Base-by-base conservation (phyloP, 2,113 vertebrate species). In the Ammodytes dubius region DNA sequence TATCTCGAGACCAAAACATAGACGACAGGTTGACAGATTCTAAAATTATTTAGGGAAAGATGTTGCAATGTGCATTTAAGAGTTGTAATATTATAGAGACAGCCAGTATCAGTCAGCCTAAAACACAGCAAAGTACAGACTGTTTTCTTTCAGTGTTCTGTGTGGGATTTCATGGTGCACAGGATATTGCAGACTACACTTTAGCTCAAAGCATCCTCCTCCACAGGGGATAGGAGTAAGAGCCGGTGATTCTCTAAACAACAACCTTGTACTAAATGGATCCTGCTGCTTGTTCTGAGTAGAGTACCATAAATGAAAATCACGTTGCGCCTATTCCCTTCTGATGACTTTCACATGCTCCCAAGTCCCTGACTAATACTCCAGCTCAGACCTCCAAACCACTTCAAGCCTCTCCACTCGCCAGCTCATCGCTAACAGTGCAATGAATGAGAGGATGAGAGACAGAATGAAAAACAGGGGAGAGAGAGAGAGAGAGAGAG, bases 321-420 rank as follows among this genome's bases (percentile, higher is more conserved):
- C 90, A 90, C 87, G 59, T 85, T 91, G 87, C 54, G 15, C 54
- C 58, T 60, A 79, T 50, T 80, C 54, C 56, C 58, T 27, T 87
- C 77, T 92, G 89, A 94, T 93, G 90, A 90, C 88, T 87, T 90
- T 94, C 92, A 94, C 92, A 94, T 94, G 92, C 83, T 87, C 72
- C 76, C 10, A 15, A 27, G 65, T 71, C 70, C 39, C 68, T 81
- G 71, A 84, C 76, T 71, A 84, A 89, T 74, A 68, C 80, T 82
- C 40, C 69, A 54, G 57, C 69, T 87, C 59, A 52, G 76, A 85
- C 83, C 69, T 77, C 57, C 40, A 40, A 27, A 65, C 63, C 70
- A 76, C 85, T 80, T 86, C 71, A 72, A 78, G 19, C 53, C 67
- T 74, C 72, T 60, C 59, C 5, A 6, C 58, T 70, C 65, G 7